phyloP scores from a whole-genome alignment of 1,140 invertebrate species.

The Euura lappo region DNA sequence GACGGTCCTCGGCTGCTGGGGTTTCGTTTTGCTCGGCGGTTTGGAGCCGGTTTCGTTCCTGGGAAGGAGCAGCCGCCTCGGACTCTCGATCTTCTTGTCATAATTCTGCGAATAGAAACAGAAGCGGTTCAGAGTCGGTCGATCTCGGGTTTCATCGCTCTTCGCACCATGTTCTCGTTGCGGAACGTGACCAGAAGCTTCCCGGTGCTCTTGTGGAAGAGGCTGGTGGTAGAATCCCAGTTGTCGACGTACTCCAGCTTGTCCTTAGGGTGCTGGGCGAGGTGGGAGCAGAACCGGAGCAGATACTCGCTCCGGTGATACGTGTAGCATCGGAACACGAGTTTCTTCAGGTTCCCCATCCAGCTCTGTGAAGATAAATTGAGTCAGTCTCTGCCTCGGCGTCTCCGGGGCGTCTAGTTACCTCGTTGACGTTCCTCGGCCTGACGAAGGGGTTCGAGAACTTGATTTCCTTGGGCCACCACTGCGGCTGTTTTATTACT shows the following conservation, averaged over 20 bases:
- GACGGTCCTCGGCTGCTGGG: slow-evolving; percentile 61
- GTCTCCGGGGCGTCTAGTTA: neutral
- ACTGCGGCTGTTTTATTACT: slow-evolving; percentile 66
- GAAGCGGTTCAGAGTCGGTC: neutral
- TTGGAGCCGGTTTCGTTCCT: slow-evolving; percentile 39
- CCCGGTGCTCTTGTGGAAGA: slow-evolving; percentile 69
- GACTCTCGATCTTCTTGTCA: slow-evolving; percentile 49
- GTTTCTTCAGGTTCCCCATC: slow-evolving; percentile 67
- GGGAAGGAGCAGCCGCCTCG: slow-evolving; percentile 47
- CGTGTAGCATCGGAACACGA: slow-evolving; percentile 74
- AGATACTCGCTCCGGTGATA: slow-evolving; percentile 76
- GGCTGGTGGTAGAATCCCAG: slow-evolving; percentile 74
- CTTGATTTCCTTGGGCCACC: slow-evolving; percentile 72
- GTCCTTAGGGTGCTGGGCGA: slow-evolving; percentile 69
- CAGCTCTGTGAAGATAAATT: slow-evolving; percentile 56
- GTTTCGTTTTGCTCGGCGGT: slow-evolving; percentile 47
- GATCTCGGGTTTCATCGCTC: neutral
- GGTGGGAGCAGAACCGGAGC: slow-evolving; percentile 72
- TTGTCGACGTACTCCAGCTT: slow-evolving; percentile 74
- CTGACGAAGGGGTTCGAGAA: slow-evolving; percentile 69
- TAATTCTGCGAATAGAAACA: slow-evolving; percentile 45
- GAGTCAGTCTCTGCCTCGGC: neutral
- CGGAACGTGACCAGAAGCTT: slow-evolving; percentile 75
- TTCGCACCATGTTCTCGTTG: slow-evolving; percentile 71
- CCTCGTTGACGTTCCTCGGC: slow-evolving; percentile 40